Conservation (phyloP, 2,888 invertebrate species). For the Lasioglossum marginatum region DNA sequence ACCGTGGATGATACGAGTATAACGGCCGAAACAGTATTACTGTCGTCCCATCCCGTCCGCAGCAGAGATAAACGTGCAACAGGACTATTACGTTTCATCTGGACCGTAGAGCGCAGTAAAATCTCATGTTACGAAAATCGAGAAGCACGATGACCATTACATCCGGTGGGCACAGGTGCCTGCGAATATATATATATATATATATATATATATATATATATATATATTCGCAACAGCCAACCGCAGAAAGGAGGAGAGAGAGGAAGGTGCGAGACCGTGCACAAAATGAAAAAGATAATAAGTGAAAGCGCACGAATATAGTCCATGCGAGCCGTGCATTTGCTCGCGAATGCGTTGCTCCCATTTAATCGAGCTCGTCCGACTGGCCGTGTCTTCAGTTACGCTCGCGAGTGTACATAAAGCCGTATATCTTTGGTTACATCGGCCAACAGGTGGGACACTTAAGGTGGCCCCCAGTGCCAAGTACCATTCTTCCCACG, state of each 20-base stretch:
- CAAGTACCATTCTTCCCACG: slow-evolving; percentile 53
- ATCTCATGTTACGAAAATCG: slow-evolving; percentile 51
- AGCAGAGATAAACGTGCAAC: not conserved
- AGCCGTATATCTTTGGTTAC: slow-evolving; percentile 34
- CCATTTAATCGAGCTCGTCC: slow-evolving; percentile 26
- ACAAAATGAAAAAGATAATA: slow-evolving; percentile 49
- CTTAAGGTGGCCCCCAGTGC: slow-evolving; percentile 36
- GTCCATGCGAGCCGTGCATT: not conserved
- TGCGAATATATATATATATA: not conserved
- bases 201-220: too few species aligned
- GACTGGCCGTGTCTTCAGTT: slow-evolving; percentile 17
- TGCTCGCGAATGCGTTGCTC: slow-evolving; percentile 21
- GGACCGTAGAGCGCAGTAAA: slow-evolving; percentile 14
- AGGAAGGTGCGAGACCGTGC: slow-evolving; percentile 1
- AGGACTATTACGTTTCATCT: slow-evolving; percentile 9
- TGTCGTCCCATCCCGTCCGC: not conserved
- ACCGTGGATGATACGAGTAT: not conserved
- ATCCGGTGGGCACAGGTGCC: slow-evolving; percentile 34
- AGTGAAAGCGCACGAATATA: slow-evolving; percentile 51
- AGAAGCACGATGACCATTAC: slow-evolving; percentile 11
- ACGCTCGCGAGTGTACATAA: slow-evolving; percentile 14
- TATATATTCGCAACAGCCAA: slow-evolving; percentile 8
- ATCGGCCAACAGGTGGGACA: slow-evolving; percentile 56
- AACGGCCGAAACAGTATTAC: not conserved
- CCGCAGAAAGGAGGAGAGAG: not conserved